These are phyloP conservation scores for Xiphydria camelus DNA, from an alignment of 2,888 invertebrate species.

Conservation along the genomic window DNA sequence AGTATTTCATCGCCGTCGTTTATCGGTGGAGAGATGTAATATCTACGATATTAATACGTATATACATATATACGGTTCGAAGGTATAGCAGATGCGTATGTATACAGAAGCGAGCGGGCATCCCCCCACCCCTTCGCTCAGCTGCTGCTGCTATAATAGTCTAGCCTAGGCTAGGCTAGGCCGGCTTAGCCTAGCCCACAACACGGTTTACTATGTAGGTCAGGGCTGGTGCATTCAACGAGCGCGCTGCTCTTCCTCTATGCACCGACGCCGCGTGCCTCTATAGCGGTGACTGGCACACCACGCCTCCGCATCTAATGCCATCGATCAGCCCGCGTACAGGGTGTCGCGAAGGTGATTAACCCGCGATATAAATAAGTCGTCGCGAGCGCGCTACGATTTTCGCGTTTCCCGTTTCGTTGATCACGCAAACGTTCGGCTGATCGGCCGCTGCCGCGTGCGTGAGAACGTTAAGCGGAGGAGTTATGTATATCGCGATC, in stretches of 20 bases:
- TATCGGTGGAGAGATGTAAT: too few relatives aligned
- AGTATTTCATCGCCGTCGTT: too few relatives aligned
- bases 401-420: slow-evolving; percentile 12
- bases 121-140: not conserved
- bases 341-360: slow-evolving; percentile 23
- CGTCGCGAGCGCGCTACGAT: slow-evolving; percentile 7
- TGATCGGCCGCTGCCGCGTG: too few relatives aligned
- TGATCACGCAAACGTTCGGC: not conserved
- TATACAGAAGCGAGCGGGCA: not conserved
- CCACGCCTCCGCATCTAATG: not conserved
- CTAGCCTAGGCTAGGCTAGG: slow-evolving; percentile 37
- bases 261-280: slow-evolving; percentile 34
- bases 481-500: too few relatives aligned
- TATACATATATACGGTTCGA: too few relatives aligned
- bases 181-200: slow-evolving; percentile 48
- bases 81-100: not conserved
- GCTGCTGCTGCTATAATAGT: slow-evolving; percentile 31
- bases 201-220: slow-evolving; percentile 57
- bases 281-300: not conserved
- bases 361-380: not conserved
- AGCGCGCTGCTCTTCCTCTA: slow-evolving; percentile 53
- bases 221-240: slow-evolving; percentile 57
- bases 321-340: slow-evolving; percentile 28
- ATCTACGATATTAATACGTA: too few relatives aligned
- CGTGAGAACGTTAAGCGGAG: too few relatives aligned